Base-by-base conservation (phyloP, 1,140 invertebrate species). In the Portunus trituberculatus region DNA sequence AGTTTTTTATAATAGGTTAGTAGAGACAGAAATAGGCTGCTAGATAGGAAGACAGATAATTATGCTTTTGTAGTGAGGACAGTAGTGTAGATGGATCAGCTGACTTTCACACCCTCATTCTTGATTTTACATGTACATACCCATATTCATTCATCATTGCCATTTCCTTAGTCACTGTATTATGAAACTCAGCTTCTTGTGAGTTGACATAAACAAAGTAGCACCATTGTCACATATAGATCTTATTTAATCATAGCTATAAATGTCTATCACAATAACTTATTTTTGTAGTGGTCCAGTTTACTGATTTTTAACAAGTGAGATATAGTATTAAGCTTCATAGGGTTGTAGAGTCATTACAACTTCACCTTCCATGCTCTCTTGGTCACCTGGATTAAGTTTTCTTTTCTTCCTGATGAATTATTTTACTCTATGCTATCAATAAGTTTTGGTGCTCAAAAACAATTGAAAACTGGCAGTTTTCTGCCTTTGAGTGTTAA, bases 241-340 rank as follows among this genome's bases (percentile, higher is more conserved):
- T 76, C 67, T 76, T 76, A 76, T 76, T 76, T 76, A 76, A 76
- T 76, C n/a, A n/a, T 76, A 76, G 67, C 67, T n/a, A 76, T 76
- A 7, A 76, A 76, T 76, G 67, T 76, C 8, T 59, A n/a, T 76
- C 67, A 76, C 20, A 20, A n/a, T 76, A 76, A 76, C 67, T 76
- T 76, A 76, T 76, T 76, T 76, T 76, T 76, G 67, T 76, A 76
- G 52, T 20, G 20, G 20, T 59, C 52, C 52, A 59, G n/a, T 76
- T 25, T n/a, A n/a, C n/a, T 76, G 67, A 76, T 76, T 76, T 76
- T 76, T n/a, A 76, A 76, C 67, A 76, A 76, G 67, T 76, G 67
- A 76, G 67, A 76, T 76, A n/a, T 76, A 76, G 25, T 76, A 25
- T 76, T 76, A 76, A 76, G 67, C 67, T 76, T 76, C 20, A 76